Conservation (phyloP, 2,888 invertebrate genomes). For the Drosophila paranaensis region DNA sequence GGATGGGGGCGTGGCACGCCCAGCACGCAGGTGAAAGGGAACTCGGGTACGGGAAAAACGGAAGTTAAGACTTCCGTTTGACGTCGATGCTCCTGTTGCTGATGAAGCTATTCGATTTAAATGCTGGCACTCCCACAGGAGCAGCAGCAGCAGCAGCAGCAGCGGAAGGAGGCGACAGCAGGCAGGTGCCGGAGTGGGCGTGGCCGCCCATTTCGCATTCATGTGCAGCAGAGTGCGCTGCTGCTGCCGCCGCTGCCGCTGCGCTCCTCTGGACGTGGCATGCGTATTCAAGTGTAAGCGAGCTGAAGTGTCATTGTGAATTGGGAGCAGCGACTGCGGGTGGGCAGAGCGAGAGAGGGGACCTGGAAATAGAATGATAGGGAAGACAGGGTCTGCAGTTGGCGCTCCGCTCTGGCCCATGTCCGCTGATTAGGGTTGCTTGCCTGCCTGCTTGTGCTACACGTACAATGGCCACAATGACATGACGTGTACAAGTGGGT, state of each 20-base stretch:
- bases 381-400: constrained; percentile 12
- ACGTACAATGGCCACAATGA: constrained; percentile 69
- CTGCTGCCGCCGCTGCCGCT: not conserved
- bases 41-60: constrained; percentile 47
- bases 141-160: not conserved
- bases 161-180: not conserved
- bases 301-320: constrained; percentile 75
- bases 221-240: constrained; percentile 49
- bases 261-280: constrained; percentile 72
- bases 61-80: constrained; percentile 75
- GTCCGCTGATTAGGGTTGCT: constrained; percentile 75
- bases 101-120: constrained; percentile 78
- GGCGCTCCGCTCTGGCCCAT: constrained; percentile 25
- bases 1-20: not conserved
- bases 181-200: not conserved
- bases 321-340: constrained; percentile 61
- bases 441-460: constrained; percentile 25
- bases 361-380: not conserved
- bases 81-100: constrained; percentile 43
- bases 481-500: constrained; percentile 75
- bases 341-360: not conserved
- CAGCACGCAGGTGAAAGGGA: not conserved
- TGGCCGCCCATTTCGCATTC: constrained; percentile 45
- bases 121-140: constrained; percentile 53
- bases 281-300: constrained; percentile 77